Conservation (phyloP, 2,113 vertebrate genomes). For the Cromileptes altivelis region DNA sequence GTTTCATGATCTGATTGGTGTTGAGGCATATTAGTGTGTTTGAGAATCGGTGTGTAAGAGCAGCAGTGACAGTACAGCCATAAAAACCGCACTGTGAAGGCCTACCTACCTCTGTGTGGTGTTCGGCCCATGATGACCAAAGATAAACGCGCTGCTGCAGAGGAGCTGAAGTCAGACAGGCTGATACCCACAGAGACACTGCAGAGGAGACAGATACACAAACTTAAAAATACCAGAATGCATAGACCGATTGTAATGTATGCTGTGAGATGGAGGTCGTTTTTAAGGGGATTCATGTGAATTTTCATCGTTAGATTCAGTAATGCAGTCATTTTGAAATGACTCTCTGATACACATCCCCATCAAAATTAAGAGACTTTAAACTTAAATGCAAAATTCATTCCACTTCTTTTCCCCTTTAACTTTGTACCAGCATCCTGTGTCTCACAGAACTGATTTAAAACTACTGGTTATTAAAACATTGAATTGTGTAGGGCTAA, state of each 20-base stretch:
- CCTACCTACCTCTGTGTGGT: conserved; percentile 82
- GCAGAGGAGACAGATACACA: conserved; percentile 32
- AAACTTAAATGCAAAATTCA: neutral
- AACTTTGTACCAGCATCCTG: neutral
- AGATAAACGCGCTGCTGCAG: conserved; percentile 29
- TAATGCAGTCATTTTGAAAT: neutral
- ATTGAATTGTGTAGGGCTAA: neutral
- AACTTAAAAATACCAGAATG: neutral
- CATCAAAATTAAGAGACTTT: neutral
- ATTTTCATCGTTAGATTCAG: neutral
- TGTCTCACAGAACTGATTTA: neutral
- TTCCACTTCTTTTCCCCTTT: neutral
- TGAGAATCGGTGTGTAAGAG: neutral
- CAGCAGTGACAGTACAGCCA: neutral
- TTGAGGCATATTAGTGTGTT: neutral
- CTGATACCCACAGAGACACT: conserved; percentile 50
- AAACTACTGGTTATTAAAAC: neutral
- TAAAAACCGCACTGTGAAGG: neutral
- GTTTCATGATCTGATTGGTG: neutral
- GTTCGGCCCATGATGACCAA: conserved; percentile 81
- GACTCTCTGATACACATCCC: neutral
- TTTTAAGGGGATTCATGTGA: neutral
- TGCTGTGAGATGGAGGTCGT: neutral
- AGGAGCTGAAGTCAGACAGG: conserved; percentile 28
- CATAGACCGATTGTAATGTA: neutral